Percentiles rank a stretch among this genome's conserved stretches.
phyloP scores from a whole-genome alignment of 2,113 vertebrate genomes.

The Fulica atra region DNA sequence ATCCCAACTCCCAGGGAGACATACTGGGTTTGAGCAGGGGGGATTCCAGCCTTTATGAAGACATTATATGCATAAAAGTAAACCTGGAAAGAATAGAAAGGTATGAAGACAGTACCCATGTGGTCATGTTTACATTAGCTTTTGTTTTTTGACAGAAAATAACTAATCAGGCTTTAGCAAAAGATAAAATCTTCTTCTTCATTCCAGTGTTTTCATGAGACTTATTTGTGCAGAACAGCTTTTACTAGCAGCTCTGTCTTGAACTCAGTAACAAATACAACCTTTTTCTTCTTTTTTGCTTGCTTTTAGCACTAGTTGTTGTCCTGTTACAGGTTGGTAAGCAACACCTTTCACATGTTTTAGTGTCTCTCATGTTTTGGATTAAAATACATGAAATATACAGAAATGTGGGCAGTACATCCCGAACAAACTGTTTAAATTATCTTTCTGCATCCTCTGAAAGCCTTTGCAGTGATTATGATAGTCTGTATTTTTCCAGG shows the following conservation, averaged over 20 bases:
- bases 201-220: neutral
- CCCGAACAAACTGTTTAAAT: neutral
- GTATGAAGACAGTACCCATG: neutral
- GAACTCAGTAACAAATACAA: neutral
- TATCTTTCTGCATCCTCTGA: neutral
- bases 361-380: neutral
- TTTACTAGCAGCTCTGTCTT: neutral
- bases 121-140: neutral
- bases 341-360: neutral
- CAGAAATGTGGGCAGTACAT: neutral
- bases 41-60: conserved; percentile 79
- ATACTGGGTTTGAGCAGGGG: conserved; percentile 69
- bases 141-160: neutral
- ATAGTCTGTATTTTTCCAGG: neutral
- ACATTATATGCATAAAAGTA: conserved; percentile 83
- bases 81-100: conserved; percentile 69
- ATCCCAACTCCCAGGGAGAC: conserved; percentile 77
- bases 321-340: neutral
- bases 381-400: neutral
- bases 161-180: neutral
- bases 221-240: neutral
- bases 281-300: neutral
- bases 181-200: neutral
- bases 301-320: neutral
- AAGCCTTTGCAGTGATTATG: neutral